Evolutionary conservation across 2,888 invertebrate species (phyloP).

Genomic region (Leptopilina syphax): DNA sequence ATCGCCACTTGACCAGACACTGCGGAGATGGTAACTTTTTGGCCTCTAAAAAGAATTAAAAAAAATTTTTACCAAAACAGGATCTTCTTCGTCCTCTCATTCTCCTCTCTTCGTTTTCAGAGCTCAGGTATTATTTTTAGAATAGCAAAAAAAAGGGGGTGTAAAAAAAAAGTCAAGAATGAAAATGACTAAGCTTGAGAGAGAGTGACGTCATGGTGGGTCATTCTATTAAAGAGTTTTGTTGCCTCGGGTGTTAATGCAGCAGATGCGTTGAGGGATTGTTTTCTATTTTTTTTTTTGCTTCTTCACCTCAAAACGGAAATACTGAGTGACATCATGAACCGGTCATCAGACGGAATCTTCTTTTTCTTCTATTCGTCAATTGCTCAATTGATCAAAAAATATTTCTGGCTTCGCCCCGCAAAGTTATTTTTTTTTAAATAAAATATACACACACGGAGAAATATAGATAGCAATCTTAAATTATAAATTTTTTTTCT

Average conservation of each 20-base stretch:
- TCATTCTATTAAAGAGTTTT: background rate
- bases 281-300: constrained; percentile 42
- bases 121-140: too few relatives aligned
- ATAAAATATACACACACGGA: background rate
- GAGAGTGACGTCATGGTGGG: constrained; percentile 31
- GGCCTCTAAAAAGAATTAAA: too few relatives aligned
- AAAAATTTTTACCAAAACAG: too few relatives aligned
- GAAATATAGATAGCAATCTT: constrained; percentile 58
- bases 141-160: background rate
- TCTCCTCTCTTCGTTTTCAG: too few relatives aligned
- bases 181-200: constrained; percentile 15
- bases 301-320: constrained; percentile 51
- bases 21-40: too few relatives aligned
- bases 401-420: constrained; percentile 58
- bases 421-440: constrained; percentile 3
- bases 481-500: constrained; percentile 42
- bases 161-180: background rate
- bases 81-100: too few relatives aligned
- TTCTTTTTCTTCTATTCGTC: constrained; percentile 41
- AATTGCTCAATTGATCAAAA: constrained; percentile 33
- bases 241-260: background rate
- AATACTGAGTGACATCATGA: constrained; percentile 67
- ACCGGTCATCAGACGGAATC: constrained; percentile 56
- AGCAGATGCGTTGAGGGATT: constrained; percentile 26
- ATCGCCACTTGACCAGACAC: too few relatives aligned